phyloP scores from a whole-genome alignment of 2,888 invertebrate species.

The Caenorhabditis sp. region DNA sequence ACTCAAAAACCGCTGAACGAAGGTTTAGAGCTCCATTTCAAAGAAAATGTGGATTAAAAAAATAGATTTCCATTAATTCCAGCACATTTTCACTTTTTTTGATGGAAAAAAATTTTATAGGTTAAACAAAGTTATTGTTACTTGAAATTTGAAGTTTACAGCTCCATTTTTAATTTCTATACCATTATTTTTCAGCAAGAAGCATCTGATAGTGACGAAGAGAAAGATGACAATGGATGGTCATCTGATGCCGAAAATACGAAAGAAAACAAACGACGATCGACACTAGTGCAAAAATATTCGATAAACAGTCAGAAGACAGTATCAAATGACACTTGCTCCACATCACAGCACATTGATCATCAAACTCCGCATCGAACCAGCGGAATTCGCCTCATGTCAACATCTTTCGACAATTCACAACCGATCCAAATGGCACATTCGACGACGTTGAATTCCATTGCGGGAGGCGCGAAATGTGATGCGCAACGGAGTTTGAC shows the following conservation, averaged over 20 bases:
- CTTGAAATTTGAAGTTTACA: too few relatives aligned
- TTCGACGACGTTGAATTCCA: background rate
- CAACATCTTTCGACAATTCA: background rate
- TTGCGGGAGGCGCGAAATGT: constrained; percentile 13
- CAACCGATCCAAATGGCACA: background rate
- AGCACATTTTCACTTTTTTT: too few relatives aligned
- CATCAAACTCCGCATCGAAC: constrained; percentile 1
- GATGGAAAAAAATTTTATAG: too few relatives aligned
- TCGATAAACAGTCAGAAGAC: constrained; percentile 12
- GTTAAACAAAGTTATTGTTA: too few relatives aligned
- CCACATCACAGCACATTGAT: constrained; percentile 27
- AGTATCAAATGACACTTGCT: constrained; percentile 17
- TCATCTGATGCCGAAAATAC: constrained; percentile 32
- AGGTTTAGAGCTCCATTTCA: too few relatives aligned
- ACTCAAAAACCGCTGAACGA: too few relatives aligned
- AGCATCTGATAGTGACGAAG: constrained; percentile 35
- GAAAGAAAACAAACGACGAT: constrained; percentile 20
- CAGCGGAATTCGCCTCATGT: background rate
- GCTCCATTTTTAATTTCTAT: too few relatives aligned
- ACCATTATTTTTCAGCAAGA: constrained; percentile 7
- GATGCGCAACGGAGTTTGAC: constrained; percentile 21
- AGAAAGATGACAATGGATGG: constrained; percentile 31
- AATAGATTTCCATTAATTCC: too few relatives aligned
- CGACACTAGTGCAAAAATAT: constrained; percentile 21
- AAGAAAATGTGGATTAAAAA: too few relatives aligned